Evolutionary conservation across 1,140 invertebrate genomes (phyloP).

Genomic region (Zaprionus nigranus): DNA sequence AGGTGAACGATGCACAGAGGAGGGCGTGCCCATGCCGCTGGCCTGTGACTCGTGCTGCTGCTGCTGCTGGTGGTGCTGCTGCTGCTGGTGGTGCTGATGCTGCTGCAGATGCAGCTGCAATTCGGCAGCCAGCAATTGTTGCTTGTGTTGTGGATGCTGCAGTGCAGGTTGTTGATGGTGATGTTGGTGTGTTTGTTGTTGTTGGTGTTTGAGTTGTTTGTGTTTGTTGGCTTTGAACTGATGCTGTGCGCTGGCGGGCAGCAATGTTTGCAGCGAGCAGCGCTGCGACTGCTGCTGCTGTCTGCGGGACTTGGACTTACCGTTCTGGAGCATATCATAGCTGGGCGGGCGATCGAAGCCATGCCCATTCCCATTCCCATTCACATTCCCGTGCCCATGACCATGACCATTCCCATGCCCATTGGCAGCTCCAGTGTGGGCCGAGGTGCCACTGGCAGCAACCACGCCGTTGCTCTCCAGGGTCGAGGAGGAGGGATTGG

Average conservation of each 20-base stretch:
- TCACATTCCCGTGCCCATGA: slow-evolving; percentile 17
- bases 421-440: slow-evolving; percentile 27
- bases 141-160: slow-evolving; percentile 45
- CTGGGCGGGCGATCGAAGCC: slow-evolving; percentile 82
- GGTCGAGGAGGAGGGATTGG: slow-evolving; percentile 81
- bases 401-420: slow-evolving; percentile 50
- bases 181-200: slow-evolving; percentile 55
- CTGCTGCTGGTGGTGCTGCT: slow-evolving; percentile 48
- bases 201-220: slow-evolving; percentile 76
- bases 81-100: slow-evolving; percentile 46
- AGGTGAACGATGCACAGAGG: slow-evolving; percentile 69
- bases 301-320: slow-evolving; percentile 83
- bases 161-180: slow-evolving; percentile 51
- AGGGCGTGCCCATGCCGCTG: slow-evolving; percentile 61
- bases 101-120: slow-evolving; percentile 48
- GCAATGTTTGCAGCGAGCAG: slow-evolving; percentile 80
- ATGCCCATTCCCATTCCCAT: slow-evolving; percentile 19
- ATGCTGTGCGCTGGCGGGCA: slow-evolving; percentile 76
- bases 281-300: slow-evolving; percentile 70
- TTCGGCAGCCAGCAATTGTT: slow-evolving; percentile 41
- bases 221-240: slow-evolving; percentile 77
- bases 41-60: slow-evolving; percentile 51
- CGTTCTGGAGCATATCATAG: slow-evolving; percentile 84
- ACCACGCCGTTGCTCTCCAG: slow-evolving; percentile 69
- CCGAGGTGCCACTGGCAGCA: slow-evolving; percentile 25